Percentiles rank a stretch among this genome's conserved stretches.
phyloP scores from a whole-genome alignment of 2,113 vertebrate species.

The Sakesphorus luctuosus region DNA sequence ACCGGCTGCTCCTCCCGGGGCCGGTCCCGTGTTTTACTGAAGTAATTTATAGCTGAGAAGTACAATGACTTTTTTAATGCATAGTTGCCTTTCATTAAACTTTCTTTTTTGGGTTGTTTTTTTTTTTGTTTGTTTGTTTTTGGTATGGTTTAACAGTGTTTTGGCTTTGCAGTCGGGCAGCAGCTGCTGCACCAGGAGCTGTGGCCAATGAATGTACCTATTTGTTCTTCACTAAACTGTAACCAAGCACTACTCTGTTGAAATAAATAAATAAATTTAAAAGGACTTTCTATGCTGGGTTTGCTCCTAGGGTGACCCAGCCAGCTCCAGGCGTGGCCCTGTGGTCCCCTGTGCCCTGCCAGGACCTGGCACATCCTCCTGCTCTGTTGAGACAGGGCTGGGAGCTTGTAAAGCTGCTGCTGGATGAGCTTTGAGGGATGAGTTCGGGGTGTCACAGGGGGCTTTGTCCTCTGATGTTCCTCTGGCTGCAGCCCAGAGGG shows the following conservation, averaged over 20 bases:
- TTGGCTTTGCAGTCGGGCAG: constrained; percentile 64
- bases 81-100: constrained; percentile 73
- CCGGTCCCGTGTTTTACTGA: constrained; percentile 61
- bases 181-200: constrained; percentile 64
- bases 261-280: constrained; percentile 76
- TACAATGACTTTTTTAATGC: constrained; percentile 71
- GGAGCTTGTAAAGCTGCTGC: not conserved
- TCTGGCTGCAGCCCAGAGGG: not conserved
- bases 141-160: constrained; percentile 66
- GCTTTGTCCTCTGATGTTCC: fast-evolving
- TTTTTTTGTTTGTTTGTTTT: not conserved
- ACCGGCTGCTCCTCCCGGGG: not conserved
- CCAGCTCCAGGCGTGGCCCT: not conserved
- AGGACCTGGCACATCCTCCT: fast-evolving
- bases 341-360: not conserved
- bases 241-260: constrained; percentile 87
- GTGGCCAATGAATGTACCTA: constrained; percentile 91
- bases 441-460: too few relatives aligned
- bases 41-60: constrained; percentile 75
- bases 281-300: constrained; percentile 19
- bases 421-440: not conserved
- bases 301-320: not conserved
- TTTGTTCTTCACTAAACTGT: constrained; percentile 84
- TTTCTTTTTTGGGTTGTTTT: not conserved
- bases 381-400: fast-evolving